phyloP scores from a whole-genome alignment of 2,888 invertebrate species.

The Aphidoletes aphidimyza region DNA sequence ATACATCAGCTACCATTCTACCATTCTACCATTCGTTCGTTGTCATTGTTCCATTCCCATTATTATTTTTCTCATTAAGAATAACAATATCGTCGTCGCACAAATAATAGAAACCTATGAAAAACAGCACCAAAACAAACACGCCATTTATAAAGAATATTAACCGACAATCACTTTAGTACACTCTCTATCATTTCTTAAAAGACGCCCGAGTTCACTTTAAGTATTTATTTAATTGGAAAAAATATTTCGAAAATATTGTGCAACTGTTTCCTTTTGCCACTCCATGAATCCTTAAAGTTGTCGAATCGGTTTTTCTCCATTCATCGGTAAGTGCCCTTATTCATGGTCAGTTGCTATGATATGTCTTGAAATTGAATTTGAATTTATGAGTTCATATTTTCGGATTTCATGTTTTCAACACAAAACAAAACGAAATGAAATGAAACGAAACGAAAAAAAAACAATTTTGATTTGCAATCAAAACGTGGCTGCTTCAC shows the following conservation, averaged over 20 bases:
- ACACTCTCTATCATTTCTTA: background rate
- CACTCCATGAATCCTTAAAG: conserved; percentile 1
- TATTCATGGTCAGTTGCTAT: background rate
- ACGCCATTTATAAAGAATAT: conserved; percentile 21
- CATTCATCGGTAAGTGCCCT: background rate
- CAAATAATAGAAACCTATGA: background rate
- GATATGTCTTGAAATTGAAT: background rate
- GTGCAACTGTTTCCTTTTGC: background rate
- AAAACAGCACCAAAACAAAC: background rate
- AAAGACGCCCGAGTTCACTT: background rate
- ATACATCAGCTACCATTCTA: too few relatives aligned
- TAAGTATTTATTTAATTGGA: conserved; percentile 42
- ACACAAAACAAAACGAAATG: too few relatives aligned
- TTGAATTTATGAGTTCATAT: conserved; percentile 26
- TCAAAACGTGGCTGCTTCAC: conserved; percentile 2
- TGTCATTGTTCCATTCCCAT: conserved; percentile 34
- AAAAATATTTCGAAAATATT: background rate
- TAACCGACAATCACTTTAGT: background rate
- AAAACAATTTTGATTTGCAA: conserved; percentile 24
- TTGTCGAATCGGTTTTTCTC: background rate
- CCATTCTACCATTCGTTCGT: background rate
- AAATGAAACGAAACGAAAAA: too few relatives aligned
- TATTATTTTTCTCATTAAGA: conserved; percentile 51
- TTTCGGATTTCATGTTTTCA: background rate
- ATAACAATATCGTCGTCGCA: background rate